phyloP scores from a whole-genome alignment of 30 jellyfish, hydroid and myxozoan genomes.

The Catostylus mosaicus region DNA sequence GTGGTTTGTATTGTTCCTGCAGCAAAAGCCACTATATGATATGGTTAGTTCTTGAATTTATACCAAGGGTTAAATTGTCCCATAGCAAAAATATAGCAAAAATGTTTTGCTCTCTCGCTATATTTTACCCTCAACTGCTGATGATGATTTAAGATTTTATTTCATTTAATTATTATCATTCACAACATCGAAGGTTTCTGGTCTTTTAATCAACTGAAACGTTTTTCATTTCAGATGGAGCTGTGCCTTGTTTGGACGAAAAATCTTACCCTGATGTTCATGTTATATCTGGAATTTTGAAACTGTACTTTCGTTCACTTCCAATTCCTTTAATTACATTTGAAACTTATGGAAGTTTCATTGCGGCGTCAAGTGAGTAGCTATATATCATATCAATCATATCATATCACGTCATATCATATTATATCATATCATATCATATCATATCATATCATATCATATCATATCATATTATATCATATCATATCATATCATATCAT shows the following conservation, averaged over 20 bases:
- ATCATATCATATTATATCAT: background rate
- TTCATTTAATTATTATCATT: too few species aligned
- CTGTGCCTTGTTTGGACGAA: conserved; percentile 77
- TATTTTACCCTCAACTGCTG: too few species aligned
- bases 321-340: conserved; percentile 96
- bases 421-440: background rate
- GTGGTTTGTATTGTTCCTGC: too few species aligned
- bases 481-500: background rate
- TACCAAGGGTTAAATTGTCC: too few species aligned
- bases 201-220: too few species aligned
- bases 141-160: too few species aligned
- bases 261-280: conserved; percentile 69
- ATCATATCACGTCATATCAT: background rate
- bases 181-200: too few species aligned
- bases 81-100: too few species aligned
- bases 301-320: conserved; percentile 83
- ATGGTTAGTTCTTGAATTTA: too few species aligned
- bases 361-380: conserved; percentile 92
- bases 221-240: conserved; percentile 75
- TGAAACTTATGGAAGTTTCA: conserved; percentile 84
- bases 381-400: too few species aligned
- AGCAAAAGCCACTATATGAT: too few species aligned
- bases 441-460: background rate
- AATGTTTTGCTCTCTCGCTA: too few species aligned
- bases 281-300: conserved; percentile 84